Percentiles rank a stretch among this genome's conserved stretches.
These are phyloP conservation scores for Pollenia angustigena DNA, from an alignment of 2,888 invertebrate genomes.

Conservation along the genomic window DNA sequence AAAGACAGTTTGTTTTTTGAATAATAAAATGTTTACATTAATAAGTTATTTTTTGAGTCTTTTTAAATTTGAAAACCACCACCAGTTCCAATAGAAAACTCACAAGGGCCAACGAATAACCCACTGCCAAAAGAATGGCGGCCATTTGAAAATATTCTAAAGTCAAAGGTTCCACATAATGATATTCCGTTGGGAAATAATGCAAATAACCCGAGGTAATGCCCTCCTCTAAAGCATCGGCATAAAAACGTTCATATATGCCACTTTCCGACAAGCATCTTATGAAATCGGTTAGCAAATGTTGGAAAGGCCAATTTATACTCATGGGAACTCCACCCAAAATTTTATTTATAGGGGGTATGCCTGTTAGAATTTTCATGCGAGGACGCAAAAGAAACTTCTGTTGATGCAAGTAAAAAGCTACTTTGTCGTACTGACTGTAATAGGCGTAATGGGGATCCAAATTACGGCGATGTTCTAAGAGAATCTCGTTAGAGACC, in stretches of 20 bases:
- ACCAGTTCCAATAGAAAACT: constrained; percentile 45
- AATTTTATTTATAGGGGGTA: constrained; percentile 61
- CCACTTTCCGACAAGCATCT: constrained; percentile 59
- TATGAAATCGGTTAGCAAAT: constrained; percentile 53
- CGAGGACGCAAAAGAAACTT: constrained; percentile 68
- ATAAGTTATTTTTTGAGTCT: no score
- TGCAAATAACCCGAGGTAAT: constrained; percentile 55
- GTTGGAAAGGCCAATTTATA: constrained; percentile 73
- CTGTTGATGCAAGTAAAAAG: constrained; percentile 76
- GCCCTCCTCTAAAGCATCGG: constrained; percentile 61
- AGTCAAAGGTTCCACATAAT: constrained; percentile 48
- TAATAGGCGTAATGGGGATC: constrained; percentile 66
- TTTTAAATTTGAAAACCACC: neutral
- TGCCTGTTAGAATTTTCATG: constrained; percentile 60
- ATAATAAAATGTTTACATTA: no score
- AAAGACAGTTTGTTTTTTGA: no score
- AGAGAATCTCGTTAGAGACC: constrained; percentile 37
- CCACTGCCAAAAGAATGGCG: constrained; percentile 46
- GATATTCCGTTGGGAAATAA: constrained; percentile 62
- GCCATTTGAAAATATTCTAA: constrained; percentile 55
- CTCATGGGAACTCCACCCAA: constrained; percentile 73
- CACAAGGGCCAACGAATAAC: constrained; percentile 40
- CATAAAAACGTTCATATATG: constrained; percentile 20
- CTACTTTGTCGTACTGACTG: constrained; percentile 65
- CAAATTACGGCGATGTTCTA: constrained; percentile 65